These are phyloP conservation scores for Caenorhabditis inopinata DNA, from an alignment of 1,140 invertebrate species.

Conservation along the genomic window DNA sequence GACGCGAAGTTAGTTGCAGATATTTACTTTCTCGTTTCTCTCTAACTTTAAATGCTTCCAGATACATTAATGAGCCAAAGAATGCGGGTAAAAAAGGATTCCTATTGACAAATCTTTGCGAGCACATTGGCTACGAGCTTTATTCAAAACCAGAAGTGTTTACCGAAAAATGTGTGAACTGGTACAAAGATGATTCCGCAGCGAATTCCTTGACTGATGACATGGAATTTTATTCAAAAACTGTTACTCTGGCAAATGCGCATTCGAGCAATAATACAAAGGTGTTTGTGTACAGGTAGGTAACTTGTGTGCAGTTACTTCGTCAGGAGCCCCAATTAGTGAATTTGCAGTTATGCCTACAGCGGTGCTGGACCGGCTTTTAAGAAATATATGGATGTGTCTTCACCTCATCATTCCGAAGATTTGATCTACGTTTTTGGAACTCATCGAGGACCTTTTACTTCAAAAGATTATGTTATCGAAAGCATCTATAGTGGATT, in stretches of 20 bases:
- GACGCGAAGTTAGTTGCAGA: not conserved
- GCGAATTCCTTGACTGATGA: not conserved
- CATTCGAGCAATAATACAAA: not conserved
- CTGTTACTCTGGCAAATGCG: not conserved
- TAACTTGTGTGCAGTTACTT: too few relatives aligned
- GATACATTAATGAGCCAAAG: not conserved
- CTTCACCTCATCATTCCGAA: conserved; percentile 4
- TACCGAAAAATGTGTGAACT: not conserved
- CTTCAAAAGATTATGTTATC: not conserved
- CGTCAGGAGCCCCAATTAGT: too few relatives aligned
- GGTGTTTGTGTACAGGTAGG: conserved; percentile 1
- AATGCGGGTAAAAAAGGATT: not conserved
- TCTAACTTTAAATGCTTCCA: not conserved
- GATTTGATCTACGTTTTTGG: conserved; percentile 22
- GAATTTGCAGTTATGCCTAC: not conserved
- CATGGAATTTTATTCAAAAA: conserved; percentile 1
- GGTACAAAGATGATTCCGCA: not conserved
- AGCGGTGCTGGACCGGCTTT: not conserved
- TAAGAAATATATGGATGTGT: not conserved
- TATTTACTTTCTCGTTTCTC: not conserved
- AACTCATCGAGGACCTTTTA: not conserved
- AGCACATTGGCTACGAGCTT: not conserved
- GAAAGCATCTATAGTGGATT: not conserved
- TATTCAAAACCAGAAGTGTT: not conserved
- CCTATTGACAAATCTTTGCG: not conserved